Conservation (phyloP, 2,797 vertebrate species). For the Chelon labrosus region DNA sequence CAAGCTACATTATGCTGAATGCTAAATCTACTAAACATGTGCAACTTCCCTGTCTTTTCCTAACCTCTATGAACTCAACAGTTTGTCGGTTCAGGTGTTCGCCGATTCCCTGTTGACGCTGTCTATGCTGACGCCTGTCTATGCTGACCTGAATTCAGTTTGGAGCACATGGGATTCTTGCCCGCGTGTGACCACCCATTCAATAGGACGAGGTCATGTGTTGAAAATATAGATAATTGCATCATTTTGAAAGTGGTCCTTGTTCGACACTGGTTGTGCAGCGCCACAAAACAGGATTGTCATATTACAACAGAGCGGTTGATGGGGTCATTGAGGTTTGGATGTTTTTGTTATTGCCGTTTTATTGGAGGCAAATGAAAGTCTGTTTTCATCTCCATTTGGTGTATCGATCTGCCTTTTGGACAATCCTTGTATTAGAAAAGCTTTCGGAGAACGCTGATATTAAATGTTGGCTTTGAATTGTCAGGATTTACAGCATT, state of each 20-base stretch:
- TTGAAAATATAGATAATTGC: conserved; percentile 75
- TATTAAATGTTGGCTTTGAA: neutral
- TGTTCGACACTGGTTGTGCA: conserved; percentile 56
- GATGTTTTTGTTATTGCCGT: conserved; percentile 9
- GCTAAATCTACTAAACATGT: neutral
- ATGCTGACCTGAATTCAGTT: conserved; percentile 50
- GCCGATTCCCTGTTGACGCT: conserved; percentile 6
- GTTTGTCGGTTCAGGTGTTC: neutral
- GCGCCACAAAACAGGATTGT: conserved; percentile 41
- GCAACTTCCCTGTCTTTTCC: too few relatives aligned
- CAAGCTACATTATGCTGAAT: conserved; percentile 21
- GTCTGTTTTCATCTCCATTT: conserved; percentile 16
- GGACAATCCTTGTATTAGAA: conserved; percentile 1
- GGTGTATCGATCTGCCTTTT: neutral
- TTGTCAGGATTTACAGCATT: neutral
- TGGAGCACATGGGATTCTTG: conserved; percentile 49
- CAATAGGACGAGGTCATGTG: conserved; percentile 63
- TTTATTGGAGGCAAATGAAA: conserved; percentile 11
- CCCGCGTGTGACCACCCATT: conserved; percentile 60
- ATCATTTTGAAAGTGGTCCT: conserved; percentile 75
- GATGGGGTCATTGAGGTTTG: neutral
- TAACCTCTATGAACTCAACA: conserved; percentile 26
- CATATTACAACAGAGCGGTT: conserved; percentile 20
- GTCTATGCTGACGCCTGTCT: neutral
- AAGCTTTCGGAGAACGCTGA: neutral